Percentiles rank a stretch among this genome's conserved stretches.
phyloP scores from a whole-genome alignment of 2,888 invertebrate species.

The Adelognathus sp. region DNA sequence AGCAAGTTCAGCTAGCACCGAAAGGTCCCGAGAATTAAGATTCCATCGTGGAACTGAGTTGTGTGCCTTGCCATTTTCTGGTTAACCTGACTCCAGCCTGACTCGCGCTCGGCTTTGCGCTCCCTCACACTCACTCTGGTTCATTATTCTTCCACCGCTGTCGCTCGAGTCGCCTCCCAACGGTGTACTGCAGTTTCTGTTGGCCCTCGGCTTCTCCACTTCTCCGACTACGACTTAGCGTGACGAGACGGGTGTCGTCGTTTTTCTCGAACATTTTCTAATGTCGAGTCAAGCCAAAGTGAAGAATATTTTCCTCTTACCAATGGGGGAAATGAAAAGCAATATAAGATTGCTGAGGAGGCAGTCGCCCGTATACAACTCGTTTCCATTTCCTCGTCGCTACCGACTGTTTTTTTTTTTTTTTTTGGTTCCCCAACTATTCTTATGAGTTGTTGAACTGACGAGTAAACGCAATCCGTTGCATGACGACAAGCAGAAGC shows the following conservation, averaged over 20 bases:
- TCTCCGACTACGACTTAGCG: constrained; percentile 56
- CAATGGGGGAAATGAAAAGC: background rate
- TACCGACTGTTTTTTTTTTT: background rate
- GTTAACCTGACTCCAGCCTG: constrained; percentile 69
- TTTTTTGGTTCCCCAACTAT: background rate
- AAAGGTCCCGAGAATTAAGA: constrained; percentile 70
- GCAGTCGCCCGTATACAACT: background rate
- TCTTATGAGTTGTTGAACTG: background rate
- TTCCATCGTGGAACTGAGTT: constrained; percentile 73
- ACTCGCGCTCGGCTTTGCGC: constrained; percentile 27
- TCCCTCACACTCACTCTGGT: background rate
- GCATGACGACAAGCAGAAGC: background rate
- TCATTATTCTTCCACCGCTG: constrained; percentile 60
- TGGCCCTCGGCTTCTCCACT: constrained; percentile 11
- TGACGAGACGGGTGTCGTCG: constrained; percentile 22
- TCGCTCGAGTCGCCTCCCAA: constrained; percentile 18
- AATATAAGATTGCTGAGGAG: constrained; percentile 4
- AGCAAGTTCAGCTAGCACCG: constrained; percentile 41
- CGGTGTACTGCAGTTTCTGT: background rate
- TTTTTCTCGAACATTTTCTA: constrained; percentile 35
- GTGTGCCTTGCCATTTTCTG: constrained; percentile 75
- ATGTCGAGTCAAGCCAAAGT: constrained; percentile 32
- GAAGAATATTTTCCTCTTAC: constrained; percentile 14
- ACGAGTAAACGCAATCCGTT: background rate
- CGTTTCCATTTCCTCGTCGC: background rate